Percentiles rank a stretch among this genome's conserved stretches.
These are phyloP conservation scores for Spodoptera littoralis DNA, from an alignment of 2,888 invertebrate genomes.

Conservation along the genomic window DNA sequence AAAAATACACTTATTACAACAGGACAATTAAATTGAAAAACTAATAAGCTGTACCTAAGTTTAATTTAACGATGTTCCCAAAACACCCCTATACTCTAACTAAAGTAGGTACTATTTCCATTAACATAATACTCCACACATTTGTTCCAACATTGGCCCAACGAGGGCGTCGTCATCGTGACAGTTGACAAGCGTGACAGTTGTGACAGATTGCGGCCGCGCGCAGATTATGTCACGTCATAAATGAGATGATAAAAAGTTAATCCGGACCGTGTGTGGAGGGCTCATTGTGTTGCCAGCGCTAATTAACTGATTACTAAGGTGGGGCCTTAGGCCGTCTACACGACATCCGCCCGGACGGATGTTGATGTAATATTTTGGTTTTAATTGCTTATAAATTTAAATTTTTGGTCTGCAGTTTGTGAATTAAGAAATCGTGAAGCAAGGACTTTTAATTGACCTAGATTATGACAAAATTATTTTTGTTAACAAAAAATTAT, in stretches of 20 bases:
- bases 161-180: constrained; percentile 55
- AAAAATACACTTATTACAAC: no score
- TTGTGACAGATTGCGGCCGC: constrained; percentile 80
- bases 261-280: constrained; percentile 56
- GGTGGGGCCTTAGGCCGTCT: constrained; percentile 45
- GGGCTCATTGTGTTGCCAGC: constrained; percentile 51
- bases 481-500: no score
- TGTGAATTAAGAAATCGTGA: constrained; percentile 1
- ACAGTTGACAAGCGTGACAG: constrained; percentile 73
- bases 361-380: constrained; percentile 32
- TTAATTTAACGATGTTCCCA: no score
- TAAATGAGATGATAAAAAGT: constrained; percentile 71
- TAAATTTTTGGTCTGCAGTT: constrained; percentile 8
- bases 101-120: constrained; percentile 7
- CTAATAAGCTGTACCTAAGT: no score
- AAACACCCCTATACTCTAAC: background rate
- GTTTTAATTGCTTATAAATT: constrained; percentile 32
- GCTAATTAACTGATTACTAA: constrained; percentile 60
- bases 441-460: constrained; percentile 3
- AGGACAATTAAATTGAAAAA: no score
- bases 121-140: constrained; percentile 33
- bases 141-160: constrained; percentile 52
- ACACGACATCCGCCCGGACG: constrained; percentile 35
- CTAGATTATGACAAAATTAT: no score
- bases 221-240: constrained; percentile 80